These are phyloP conservation scores for Eulemur albifrons DNA, from an alignment of 2,797 vertebrate species.

Conservation along the genomic window DNA sequence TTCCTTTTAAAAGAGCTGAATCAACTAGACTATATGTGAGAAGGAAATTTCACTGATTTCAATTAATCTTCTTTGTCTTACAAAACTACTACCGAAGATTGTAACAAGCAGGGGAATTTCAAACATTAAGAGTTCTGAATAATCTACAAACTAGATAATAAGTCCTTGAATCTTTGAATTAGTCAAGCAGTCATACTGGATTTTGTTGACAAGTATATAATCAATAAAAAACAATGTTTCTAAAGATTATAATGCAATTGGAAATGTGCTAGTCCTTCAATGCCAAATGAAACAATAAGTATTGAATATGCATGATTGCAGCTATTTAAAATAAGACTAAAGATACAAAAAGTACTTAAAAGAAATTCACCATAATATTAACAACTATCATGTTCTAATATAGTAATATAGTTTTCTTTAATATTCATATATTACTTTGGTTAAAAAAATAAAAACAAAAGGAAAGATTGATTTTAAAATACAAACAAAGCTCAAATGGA, in stretches of 20 bases:
- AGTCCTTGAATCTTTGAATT: conserved; percentile 23
- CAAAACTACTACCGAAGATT: neutral
- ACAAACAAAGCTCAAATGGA: neutral
- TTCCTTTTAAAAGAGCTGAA: neutral
- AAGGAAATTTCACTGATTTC: neutral
- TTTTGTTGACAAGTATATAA: neutral
- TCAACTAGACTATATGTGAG: neutral
- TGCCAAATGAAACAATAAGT: neutral
- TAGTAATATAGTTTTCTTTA: neutral
- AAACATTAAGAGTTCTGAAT: conserved; percentile 1
- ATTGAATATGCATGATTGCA: neutral
- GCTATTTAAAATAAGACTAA: neutral
- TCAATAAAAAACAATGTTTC: conserved; percentile 23
- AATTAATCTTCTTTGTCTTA: neutral
- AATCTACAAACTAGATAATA: neutral
- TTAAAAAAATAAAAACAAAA: neutral
- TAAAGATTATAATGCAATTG: neutral
- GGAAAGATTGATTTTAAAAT: neutral
- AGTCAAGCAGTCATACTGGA: neutral
- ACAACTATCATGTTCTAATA: neutral
- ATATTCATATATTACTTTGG: neutral
- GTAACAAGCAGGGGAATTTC: neutral
- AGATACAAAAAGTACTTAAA: neutral
- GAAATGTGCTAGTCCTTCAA: neutral
- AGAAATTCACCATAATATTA: neutral